Base-by-base conservation (phyloP, 2,113 vertebrate genomes). In the Ptychochromis oligacanthus region DNA sequence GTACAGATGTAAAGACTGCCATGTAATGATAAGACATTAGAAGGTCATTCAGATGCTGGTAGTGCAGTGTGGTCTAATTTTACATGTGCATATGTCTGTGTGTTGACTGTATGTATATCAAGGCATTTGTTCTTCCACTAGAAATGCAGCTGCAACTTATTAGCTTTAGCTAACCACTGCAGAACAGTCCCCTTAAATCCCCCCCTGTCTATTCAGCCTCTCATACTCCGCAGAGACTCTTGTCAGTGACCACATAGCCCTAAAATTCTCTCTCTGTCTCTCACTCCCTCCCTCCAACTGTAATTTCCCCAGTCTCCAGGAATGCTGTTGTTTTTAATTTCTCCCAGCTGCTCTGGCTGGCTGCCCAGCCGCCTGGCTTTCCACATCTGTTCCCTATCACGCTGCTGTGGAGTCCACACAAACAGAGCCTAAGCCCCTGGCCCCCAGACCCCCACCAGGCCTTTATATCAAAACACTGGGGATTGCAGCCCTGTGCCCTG, bases 351-450 rank as follows among this genome's bases (percentile, higher is more conserved):
- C 96, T 96, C 92, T 77, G 93, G 96, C 95, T 94, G 90, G 83
- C 87, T 94, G 95, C 96, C 96, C 95, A 92, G 93, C 95, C 93
- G 95, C 96, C 95, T 96, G 97, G 96, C 95, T 96, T 95, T 94
- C 95, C 95, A 96, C 97, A 97, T 98, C 97, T 98, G 97, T 95
- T 96, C 96, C 95, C 95, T 94, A 96, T 97, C 95, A 97, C 89
- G 91, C 88, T 89, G 90, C 91, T 92, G 90, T 79, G 87, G 94
- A 93, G 94, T 94, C 95, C 96, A 95, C 94, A 96, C 95, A 96
- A 97, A 96, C 93, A 96, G 93, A 94, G 94, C 94, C 93, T 91
- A 93, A 93, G 93, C 94, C 94, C 85, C 90, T 90, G 87, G 89
- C 86, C 89, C 80, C 78, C 86, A 81, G 65, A 82, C 88, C 88